These are phyloP conservation scores for Hirtodrosophila trivittata DNA, from an alignment of 2,888 invertebrate genomes.

Conservation along the genomic window DNA sequence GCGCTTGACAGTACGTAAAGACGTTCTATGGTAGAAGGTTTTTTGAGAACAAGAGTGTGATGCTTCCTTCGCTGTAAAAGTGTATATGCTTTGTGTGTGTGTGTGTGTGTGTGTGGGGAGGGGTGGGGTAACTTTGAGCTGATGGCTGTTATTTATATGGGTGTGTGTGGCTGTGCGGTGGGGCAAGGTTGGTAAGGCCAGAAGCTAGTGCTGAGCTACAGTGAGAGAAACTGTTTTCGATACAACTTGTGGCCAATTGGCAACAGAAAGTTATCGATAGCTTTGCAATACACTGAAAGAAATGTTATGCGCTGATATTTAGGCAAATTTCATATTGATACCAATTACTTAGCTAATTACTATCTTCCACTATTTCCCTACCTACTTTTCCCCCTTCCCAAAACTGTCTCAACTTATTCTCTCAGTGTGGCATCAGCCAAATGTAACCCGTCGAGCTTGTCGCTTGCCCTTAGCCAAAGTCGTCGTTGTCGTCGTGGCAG, in stretches of 20 bases:
- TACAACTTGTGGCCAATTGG: too few relatives aligned
- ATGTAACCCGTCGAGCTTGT: slow-evolving; percentile 66
- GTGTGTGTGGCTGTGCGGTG: slow-evolving; percentile 27
- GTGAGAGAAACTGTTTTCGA: slow-evolving; percentile 20
- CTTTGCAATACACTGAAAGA: neutral
- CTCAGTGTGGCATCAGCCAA: slow-evolving; percentile 46
- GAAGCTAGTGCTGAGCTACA: slow-evolving; percentile 43
- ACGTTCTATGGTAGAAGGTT: slow-evolving; percentile 67
- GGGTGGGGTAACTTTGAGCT: slow-evolving; percentile 52
- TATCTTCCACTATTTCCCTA: too few relatives aligned
- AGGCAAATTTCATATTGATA: neutral
- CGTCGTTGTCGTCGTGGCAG: slow-evolving; percentile 50
- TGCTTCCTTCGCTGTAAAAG: slow-evolving; percentile 7
- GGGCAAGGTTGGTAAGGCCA: slow-evolving; percentile 26
- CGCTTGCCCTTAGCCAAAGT: slow-evolving; percentile 77
- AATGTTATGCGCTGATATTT: too few relatives aligned
- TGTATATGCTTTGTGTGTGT: neutral
- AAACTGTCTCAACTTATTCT: slow-evolving; percentile 24
- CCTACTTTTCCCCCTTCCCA: too few relatives aligned
- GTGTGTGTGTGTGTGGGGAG: slow-evolving; percentile 5
- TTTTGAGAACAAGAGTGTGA: slow-evolving; percentile 38
- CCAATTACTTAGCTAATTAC: too few relatives aligned
- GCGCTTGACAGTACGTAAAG: slow-evolving; percentile 72
- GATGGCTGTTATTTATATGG: slow-evolving; percentile 67
- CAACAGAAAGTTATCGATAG: neutral